Evolutionary conservation across 2,888 invertebrate genomes (phyloP).

Genomic region (Neuroscelio doddi): DNA sequence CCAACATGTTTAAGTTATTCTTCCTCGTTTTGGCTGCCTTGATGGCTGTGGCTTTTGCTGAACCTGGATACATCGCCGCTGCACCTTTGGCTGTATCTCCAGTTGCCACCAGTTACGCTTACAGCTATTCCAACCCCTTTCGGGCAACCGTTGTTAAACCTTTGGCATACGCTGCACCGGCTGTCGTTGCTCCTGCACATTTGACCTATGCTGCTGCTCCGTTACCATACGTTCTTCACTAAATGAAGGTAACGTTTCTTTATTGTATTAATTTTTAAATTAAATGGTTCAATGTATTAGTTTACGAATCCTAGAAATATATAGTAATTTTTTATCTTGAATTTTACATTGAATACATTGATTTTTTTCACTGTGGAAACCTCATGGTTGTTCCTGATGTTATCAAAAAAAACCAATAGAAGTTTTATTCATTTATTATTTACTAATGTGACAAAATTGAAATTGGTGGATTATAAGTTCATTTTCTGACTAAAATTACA

Average conservation of each 20-base stretch:
- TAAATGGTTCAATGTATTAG: too few relatives aligned
- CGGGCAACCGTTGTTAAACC: conserved; percentile 70
- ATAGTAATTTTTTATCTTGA: too few relatives aligned
- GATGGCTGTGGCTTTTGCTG: conserved; percentile 40
- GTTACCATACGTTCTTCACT: conserved; percentile 20
- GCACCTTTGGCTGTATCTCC: conserved; percentile 55
- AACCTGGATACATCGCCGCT: conserved; percentile 46
- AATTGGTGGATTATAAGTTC: too few relatives aligned
- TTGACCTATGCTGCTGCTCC: conserved; percentile 55
- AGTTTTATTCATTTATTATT: too few relatives aligned
- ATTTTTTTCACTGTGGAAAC: too few relatives aligned
- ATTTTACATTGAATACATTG: too few relatives aligned
- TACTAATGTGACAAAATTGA: too few relatives aligned
- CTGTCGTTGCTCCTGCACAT: conserved; percentile 54
- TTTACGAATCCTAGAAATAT: too few relatives aligned
- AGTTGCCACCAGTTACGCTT: conserved; percentile 19
- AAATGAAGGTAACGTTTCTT: background rate
- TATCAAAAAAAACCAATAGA: too few relatives aligned
- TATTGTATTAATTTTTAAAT: too few relatives aligned
- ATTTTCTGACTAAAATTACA: too few relatives aligned
- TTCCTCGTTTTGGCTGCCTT: conserved; percentile 61
- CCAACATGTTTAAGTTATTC: conserved; percentile 78
- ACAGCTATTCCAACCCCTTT: conserved; percentile 73
- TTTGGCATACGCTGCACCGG: conserved; percentile 68
- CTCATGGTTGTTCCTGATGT: too few relatives aligned